These are phyloP conservation scores for Chiropotes sagulatus DNA, from an alignment of 2,797 vertebrate species.

Conservation along the genomic window DNA sequence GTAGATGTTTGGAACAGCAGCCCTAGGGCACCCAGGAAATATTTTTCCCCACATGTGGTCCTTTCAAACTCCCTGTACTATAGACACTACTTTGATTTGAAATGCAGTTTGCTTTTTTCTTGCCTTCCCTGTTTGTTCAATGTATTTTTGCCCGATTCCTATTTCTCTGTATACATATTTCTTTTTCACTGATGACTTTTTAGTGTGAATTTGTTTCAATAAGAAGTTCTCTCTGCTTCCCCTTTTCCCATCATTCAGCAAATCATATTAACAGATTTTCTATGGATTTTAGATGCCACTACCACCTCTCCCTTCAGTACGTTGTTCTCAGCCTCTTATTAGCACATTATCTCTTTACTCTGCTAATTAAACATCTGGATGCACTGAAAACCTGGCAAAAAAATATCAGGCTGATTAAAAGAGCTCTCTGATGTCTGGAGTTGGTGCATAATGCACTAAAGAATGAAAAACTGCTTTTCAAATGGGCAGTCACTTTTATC, in stretches of 20 bases:
- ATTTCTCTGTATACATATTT: conserved; percentile 38
- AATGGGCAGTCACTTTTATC: conserved; percentile 54
- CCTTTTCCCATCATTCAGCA: conserved; percentile 8
- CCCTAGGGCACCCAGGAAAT: conserved; percentile 55
- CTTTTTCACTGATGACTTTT: conserved; percentile 49
- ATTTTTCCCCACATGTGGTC: conserved; percentile 56
- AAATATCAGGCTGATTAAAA: conserved; percentile 53
- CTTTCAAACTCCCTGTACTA: conserved; percentile 65
- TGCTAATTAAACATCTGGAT: conserved; percentile 59
- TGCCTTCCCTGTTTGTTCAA: conserved; percentile 41
- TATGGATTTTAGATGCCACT: conserved; percentile 26
- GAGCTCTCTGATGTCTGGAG: conserved; percentile 12
- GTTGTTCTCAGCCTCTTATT: conserved; percentile 27
- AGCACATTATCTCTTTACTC: conserved; percentile 49
- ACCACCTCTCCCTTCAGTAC: not conserved
- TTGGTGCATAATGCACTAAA: not conserved
- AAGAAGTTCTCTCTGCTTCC: not conserved
- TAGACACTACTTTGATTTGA: conserved; percentile 72
- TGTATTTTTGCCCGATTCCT: conserved; percentile 46
- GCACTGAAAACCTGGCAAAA: conserved; percentile 51
- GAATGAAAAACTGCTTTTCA: conserved; percentile 53
- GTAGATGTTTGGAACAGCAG: conserved; percentile 43
- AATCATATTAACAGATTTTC: conserved; percentile 55
- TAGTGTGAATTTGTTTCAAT: conserved; percentile 12
- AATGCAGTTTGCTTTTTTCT: conserved; percentile 61